Evolutionary conservation across 1,140 invertebrate genomes (phyloP).

Genomic region (Papilio polyxenes): DNA sequence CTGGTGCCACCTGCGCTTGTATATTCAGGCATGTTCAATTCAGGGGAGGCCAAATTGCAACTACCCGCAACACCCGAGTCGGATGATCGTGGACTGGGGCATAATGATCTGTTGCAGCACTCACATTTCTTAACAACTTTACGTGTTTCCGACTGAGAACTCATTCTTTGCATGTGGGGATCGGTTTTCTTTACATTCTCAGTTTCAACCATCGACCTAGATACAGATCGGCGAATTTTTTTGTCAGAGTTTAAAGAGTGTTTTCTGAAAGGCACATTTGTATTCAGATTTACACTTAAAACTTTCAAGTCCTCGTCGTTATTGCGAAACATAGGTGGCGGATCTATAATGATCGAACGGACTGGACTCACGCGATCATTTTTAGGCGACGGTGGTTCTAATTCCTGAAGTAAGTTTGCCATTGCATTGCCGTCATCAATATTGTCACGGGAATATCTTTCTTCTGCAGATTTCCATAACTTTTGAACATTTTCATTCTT

Average conservation of each 20-base stretch:
- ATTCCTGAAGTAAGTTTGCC: conserved; percentile 61
- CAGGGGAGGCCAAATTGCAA: conserved; percentile 85
- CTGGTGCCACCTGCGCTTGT: conserved; percentile 50
- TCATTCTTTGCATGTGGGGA: conserved; percentile 66
- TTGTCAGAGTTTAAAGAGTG: conserved; percentile 79
- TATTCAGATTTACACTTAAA: conserved; percentile 70
- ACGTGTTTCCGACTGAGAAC: conserved; percentile 69
- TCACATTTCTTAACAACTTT: conserved; percentile 78
- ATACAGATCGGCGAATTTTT: conserved; percentile 72
- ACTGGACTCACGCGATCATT: conserved; percentile 50
- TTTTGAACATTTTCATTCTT: conserved; percentile 64
- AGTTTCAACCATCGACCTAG: conserved; percentile 73
- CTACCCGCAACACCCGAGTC: conserved; percentile 92
- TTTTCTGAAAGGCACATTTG: conserved; percentile 73
- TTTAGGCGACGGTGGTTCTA: conserved; percentile 73
- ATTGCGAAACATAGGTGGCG: conserved; percentile 81
- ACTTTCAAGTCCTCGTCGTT: conserved; percentile 72
- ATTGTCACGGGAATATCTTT: conserved; percentile 58
- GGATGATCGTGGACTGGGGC: conserved; percentile 86
- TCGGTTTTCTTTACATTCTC: conserved; percentile 63
- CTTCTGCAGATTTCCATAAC: conserved; percentile 73
- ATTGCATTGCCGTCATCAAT: conserved; percentile 49
- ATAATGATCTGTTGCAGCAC: conserved; percentile 82
- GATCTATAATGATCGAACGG: conserved; percentile 78
- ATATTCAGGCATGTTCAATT: conserved; percentile 77